Conservation (phyloP, 2,888 invertebrate genomes). For the Ischnus inquisitorius region DNA sequence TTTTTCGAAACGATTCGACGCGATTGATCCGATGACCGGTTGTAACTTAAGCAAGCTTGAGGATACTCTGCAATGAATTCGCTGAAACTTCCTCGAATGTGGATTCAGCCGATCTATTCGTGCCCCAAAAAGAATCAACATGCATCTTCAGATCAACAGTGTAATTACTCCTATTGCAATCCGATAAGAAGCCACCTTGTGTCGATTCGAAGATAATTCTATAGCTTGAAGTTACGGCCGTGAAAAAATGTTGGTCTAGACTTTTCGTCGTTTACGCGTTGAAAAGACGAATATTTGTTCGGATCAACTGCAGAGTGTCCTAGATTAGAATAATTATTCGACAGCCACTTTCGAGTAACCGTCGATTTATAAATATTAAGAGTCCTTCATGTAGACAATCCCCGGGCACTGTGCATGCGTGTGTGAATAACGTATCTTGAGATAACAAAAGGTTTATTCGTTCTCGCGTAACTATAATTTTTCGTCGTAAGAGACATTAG, state of each 20-base stretch:
- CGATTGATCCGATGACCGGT: background rate
- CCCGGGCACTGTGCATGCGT: slow-evolving; percentile 37
- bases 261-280: background rate
- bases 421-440: slow-evolving; percentile 56
- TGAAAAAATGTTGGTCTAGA: background rate
- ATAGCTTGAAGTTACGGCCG: background rate
- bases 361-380: background rate
- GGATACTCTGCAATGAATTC: slow-evolving; percentile 13
- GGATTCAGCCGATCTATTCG: background rate
- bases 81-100: background rate
- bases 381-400: slow-evolving; percentile 39
- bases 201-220: background rate
- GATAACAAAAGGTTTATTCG: slow-evolving; percentile 9
- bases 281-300: background rate
- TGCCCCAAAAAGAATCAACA: no score
- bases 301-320: slow-evolving; percentile 18
- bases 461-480: background rate
- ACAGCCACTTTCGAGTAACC: slow-evolving; percentile 6
- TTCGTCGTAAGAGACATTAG: background rate
- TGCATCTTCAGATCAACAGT: background rate
- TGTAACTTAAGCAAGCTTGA: slow-evolving; percentile 1
- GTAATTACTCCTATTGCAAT: background rate
- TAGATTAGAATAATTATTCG: background rate
- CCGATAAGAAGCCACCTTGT: background rate
- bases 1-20: slow-evolving; percentile 1